A percentile compares a stretch with the other conserved stretches of the same genome.
Conservation (phyloP, 2,113 vertebrate species). For the Urocynchramus pylzowi region DNA sequence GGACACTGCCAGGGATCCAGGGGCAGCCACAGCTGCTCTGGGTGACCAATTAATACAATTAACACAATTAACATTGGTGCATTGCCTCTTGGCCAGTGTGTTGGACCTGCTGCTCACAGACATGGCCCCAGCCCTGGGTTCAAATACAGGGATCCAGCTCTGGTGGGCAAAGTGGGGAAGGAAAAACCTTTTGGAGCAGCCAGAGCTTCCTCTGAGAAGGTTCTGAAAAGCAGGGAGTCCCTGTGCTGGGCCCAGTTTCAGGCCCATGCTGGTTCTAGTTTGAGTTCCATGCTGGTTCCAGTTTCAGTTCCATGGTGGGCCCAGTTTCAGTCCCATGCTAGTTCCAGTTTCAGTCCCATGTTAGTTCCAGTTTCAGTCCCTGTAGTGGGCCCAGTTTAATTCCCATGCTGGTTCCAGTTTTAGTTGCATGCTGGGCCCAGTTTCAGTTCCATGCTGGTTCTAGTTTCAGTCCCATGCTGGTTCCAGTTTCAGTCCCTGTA, state of each 20-base stretch:
- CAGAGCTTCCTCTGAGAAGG: background rate
- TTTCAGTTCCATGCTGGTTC: background rate
- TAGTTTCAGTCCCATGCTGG: background rate
- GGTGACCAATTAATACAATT: background rate
- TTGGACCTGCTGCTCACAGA: background rate
- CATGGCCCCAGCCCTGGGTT: background rate
- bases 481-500: fast-evolving
- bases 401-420: background rate
- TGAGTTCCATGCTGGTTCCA: fast-evolving
- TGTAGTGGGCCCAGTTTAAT: too few relatives aligned
- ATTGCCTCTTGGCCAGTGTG: fast-evolving
- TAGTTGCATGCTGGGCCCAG: background rate
- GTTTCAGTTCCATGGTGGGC: background rate
- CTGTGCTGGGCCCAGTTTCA: background rate
- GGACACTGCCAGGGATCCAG: background rate
- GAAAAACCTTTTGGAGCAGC: background rate
- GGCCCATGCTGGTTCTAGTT: fast-evolving
- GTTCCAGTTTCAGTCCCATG: too few relatives aligned
- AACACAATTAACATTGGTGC: too few relatives aligned
- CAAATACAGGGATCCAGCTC: fast-evolving
- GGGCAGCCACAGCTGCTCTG: background rate
- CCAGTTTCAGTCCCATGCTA: background rate
- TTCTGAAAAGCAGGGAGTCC: background rate
- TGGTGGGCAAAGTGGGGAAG: background rate
- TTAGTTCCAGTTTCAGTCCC: background rate